These are phyloP conservation scores for Jordanella pulchra DNA, from an alignment of 2,797 vertebrate species.

Conservation along the genomic window DNA sequence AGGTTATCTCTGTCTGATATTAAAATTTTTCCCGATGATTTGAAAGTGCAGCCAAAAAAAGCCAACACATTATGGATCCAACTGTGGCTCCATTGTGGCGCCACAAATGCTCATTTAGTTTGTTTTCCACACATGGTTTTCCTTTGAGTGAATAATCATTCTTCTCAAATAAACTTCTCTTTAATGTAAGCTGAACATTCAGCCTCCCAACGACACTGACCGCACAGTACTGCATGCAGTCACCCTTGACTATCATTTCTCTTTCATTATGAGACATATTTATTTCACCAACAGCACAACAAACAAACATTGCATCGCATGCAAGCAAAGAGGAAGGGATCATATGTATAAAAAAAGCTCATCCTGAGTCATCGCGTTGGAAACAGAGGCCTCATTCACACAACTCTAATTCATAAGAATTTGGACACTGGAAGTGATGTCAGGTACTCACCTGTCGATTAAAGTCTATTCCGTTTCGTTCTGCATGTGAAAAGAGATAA, in stretches of 20 bases:
- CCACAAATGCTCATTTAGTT: background rate
- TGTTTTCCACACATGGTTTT: background rate
- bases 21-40: background rate
- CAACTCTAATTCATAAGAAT: background rate
- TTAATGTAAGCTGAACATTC: background rate
- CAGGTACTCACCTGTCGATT: slow-evolving; percentile 87
- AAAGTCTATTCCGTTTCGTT: slow-evolving; percentile 90
- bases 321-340: slow-evolving; percentile 3
- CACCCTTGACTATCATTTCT: background rate
- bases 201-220: background rate
- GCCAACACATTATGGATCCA: background rate
- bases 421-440: slow-evolving; percentile 8
- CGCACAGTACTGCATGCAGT: background rate
- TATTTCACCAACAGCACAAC: background rate
- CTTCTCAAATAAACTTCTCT: background rate
- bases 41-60: background rate
- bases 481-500: slow-evolving; percentile 75
- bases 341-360: background rate
- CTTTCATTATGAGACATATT: background rate
- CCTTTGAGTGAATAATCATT: background rate
- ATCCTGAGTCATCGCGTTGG: background rate
- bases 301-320: slow-evolving; percentile 3
- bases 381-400: background rate
- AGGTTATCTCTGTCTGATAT: background rate
- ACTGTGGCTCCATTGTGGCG: background rate